Evolutionary conservation across 2,888 invertebrate genomes (phyloP).

Genomic region (Hyposoter dolosus): DNA sequence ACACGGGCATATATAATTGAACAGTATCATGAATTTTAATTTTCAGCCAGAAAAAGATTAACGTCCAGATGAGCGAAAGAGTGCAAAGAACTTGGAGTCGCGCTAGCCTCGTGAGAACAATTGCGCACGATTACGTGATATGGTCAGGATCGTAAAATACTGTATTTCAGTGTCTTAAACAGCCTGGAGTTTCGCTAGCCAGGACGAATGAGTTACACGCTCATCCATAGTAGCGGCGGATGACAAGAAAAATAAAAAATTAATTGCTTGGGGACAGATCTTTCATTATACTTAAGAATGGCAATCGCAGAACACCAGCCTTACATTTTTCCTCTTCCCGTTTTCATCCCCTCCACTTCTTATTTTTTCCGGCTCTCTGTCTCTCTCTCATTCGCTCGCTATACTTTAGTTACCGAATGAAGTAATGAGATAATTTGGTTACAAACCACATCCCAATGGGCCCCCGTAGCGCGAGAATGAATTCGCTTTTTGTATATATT

Average conservation of each 20-base stretch:
- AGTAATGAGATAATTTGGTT: slow-evolving; percentile 76
- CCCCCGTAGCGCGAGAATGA: slow-evolving; percentile 46
- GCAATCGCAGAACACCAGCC: slow-evolving; percentile 1
- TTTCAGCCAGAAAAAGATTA: not conserved
- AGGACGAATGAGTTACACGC: slow-evolving; percentile 16
- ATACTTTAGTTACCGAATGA: slow-evolving; percentile 67
- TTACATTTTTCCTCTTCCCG: slow-evolving; percentile 19
- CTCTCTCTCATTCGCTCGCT: slow-evolving; percentile 3
- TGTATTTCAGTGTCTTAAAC: slow-evolving; percentile 5
- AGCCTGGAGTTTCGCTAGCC: not conserved
- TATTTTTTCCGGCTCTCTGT: not conserved
- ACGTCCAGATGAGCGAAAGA: slow-evolving; percentile 3
- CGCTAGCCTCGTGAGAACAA: slow-evolving; percentile 60
- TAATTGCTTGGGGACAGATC: slow-evolving; percentile 8
- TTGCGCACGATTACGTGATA: slow-evolving; percentile 7
- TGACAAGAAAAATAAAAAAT: not conserved
- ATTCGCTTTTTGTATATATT: slow-evolving; percentile 11
- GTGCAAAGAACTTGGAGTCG: slow-evolving; percentile 20
- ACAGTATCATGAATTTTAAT: slow-evolving; percentile 19
- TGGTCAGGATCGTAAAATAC: slow-evolving; percentile 26
- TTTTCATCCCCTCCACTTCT: not conserved
- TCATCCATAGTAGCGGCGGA: slow-evolving; percentile 2
- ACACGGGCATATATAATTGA: not conserved
- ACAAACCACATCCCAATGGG: slow-evolving; percentile 65
- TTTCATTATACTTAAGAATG: not conserved